Evolutionary conservation across 2,888 invertebrate genomes (phyloP).

Genomic region (Subacronicta megacephala): DNA sequence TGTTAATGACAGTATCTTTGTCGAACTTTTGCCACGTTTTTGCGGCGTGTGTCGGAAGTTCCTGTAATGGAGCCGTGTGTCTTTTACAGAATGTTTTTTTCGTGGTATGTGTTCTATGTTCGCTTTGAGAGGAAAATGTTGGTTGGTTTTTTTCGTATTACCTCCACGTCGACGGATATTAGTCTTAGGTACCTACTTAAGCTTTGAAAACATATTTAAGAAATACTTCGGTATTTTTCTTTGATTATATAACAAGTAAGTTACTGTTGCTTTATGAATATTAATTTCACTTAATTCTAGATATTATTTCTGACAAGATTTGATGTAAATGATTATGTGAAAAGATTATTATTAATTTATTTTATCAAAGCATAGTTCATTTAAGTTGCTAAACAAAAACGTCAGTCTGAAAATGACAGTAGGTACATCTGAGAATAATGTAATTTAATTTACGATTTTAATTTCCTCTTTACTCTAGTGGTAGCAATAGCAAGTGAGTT

Average conservation of each 20-base stretch:
- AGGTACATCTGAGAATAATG: no score
- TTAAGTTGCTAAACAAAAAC: no score
- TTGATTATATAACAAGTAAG: background rate
- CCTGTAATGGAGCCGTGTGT: slow-evolving; percentile 35
- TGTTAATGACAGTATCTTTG: slow-evolving; percentile 71
- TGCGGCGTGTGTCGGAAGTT: slow-evolving; percentile 44
- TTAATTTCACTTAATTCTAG: slow-evolving; percentile 1
- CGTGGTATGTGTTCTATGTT: slow-evolving; percentile 26
- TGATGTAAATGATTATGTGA: background rate
- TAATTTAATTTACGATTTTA: no score
- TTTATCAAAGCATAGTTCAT: no score
- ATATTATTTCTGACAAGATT: slow-evolving; percentile 5
- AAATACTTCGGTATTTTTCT: no score
- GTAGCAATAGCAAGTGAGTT: no score
- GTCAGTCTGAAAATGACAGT: no score
- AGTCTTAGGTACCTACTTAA: background rate
- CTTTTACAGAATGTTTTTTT: slow-evolving; percentile 28
- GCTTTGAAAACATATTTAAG: no score
- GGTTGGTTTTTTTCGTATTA: slow-evolving; percentile 16
- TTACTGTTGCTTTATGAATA: slow-evolving; percentile 3
- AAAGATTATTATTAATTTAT: no score
- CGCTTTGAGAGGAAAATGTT: slow-evolving; percentile 23
- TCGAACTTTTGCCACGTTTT: slow-evolving; percentile 61
- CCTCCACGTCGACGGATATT: slow-evolving; percentile 28
- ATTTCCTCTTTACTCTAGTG: no score